Base-by-base conservation (phyloP, 2,797 vertebrate genomes). In the Parauchenoglanis punctatus region DNA sequence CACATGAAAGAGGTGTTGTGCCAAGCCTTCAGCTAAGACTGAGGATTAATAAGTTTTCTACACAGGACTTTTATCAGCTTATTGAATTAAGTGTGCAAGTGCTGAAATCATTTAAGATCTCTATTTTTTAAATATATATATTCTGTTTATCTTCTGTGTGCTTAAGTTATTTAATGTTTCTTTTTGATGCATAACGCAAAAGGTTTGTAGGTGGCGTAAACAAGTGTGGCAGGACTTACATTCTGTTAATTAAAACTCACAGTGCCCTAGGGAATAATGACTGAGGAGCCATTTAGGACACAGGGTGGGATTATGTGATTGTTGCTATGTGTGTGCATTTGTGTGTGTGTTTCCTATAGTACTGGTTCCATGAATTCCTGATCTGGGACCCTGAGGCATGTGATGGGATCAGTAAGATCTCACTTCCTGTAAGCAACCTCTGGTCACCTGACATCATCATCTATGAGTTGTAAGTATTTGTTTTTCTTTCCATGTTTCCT, bases 381-480 rank as follows among this genome's bases (percentile, higher is more conserved):
- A 91, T 93, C 40, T 97, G 96, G 96, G 95, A 96, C 44, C 95
- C 96, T 68, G 93, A 92, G 2, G 89, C 92, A 63, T 96, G 96
- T 72, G 94, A 96, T 0, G 95, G 94, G 0, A 89, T 96, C 81
- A 94, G 87, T 40, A 96, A 92, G 90, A 94, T 97, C 89, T 96
- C 96, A 46, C 92, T 97, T 10, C 96, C 96, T 0, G 94, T 96
- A 23, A 94, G 91, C 86, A 81, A 96, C 17, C 95, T 97, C n/a
- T 97, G 96, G 96, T 93, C 94, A 85, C 96, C 96, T 15, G 97
- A 97, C 91, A 96, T 96, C 91, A 96, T 97, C 18, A 92, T 96
- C 49, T 93, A 96, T 86, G 96, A 97, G 89, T 96, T 97, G 96
- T 97, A 91, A 95, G 96, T 95, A 73, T 84, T 84, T 49, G 2